phyloP scores from a whole-genome alignment of 2,113 vertebrate species.

The Nymphicus hollandicus region DNA sequence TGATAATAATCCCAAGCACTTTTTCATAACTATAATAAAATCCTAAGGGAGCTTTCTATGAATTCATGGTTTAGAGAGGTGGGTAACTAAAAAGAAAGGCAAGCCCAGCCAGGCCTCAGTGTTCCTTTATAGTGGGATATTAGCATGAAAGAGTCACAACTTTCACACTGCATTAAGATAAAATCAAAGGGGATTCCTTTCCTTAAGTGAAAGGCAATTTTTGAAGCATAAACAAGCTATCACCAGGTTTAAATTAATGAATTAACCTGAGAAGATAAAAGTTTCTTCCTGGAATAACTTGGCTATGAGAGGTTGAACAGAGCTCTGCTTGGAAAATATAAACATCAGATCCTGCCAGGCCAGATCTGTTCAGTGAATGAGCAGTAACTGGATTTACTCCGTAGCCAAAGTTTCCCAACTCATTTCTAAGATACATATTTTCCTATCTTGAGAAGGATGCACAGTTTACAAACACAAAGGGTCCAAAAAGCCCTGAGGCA shows the following conservation, averaged over 20 bases:
- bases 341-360: neutral
- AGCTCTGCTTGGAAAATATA: neutral
- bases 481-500: neutral
- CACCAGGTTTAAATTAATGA: neutral
- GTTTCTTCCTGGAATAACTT: neutral
- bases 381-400: neutral
- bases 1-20: neutral
- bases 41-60: neutral
- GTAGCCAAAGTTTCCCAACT: neutral
- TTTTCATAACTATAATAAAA: neutral
- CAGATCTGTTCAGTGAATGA: neutral
- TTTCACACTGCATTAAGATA: neutral
- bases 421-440: neutral
- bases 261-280: neutral
- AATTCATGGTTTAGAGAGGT: neutral
- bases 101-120: neutral
- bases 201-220: neutral
- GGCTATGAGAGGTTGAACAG: neutral
- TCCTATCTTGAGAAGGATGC: neutral
- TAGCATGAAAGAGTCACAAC: neutral
- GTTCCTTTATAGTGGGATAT: neutral
- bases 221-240: neutral
- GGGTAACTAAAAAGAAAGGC: neutral
- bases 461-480: neutral
- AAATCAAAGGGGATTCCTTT: neutral